phyloP scores from a whole-genome alignment of 2,888 invertebrate genomes.

The Volucella inanis region DNA sequence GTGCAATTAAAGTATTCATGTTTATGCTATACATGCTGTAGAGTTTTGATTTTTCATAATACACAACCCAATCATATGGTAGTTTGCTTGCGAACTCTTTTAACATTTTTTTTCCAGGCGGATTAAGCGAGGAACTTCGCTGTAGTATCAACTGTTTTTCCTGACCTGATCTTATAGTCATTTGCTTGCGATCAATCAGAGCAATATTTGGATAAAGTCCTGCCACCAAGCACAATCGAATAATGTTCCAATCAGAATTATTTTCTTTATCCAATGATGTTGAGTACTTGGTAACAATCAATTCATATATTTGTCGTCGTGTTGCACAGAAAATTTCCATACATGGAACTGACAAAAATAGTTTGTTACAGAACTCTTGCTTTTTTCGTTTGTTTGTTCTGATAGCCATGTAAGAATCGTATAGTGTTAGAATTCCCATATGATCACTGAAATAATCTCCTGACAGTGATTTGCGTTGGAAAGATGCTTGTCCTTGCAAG shows the following conservation, averaged over 20 bases:
- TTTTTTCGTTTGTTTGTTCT: constrained; percentile 64
- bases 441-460: constrained; percentile 94
- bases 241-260: constrained; percentile 88
- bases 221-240: constrained; percentile 94
- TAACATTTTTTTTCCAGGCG: constrained; percentile 76
- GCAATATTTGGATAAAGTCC: constrained; percentile 96
- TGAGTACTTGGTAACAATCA: constrained; percentile 86
- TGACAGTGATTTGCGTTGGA: constrained; percentile 88
- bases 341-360: constrained; percentile 84
- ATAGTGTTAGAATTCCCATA: constrained; percentile 91
- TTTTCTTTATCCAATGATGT: constrained; percentile 88
- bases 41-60: constrained; percentile 91
- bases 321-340: constrained; percentile 96
- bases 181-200: constrained; percentile 87
- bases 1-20: constrained; percentile 91
- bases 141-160: constrained; percentile 85
- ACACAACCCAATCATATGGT: constrained; percentile 93
- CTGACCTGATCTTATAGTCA: constrained; percentile 86
- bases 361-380: constrained; percentile 77
- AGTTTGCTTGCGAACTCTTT: constrained; percentile 82
- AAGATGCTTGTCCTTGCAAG: constrained; percentile 85
- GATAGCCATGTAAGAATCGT: constrained; percentile 90
- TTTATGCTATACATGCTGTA: constrained; percentile 89
- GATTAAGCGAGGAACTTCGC: constrained; percentile 85
- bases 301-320: constrained; percentile 91